These are phyloP conservation scores for Plecturocebus donacophilus DNA, from an alignment of 2,113 vertebrate species.

Conservation along the genomic window DNA sequence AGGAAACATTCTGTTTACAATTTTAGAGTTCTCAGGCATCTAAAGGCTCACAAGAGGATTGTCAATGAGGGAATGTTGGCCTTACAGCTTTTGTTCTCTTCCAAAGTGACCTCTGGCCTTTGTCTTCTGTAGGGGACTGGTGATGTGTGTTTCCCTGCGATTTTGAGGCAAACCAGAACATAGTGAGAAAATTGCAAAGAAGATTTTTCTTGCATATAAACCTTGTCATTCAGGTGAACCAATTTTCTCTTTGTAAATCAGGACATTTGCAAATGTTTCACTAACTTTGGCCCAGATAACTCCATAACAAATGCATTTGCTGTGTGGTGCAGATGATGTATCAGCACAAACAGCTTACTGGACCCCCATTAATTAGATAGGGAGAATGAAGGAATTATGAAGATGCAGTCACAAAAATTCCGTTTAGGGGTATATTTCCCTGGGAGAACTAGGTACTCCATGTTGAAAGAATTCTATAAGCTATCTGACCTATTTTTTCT, in stretches of 20 bases:
- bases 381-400: background rate
- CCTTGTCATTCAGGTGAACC: slow-evolving; percentile 72
- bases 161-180: background rate
- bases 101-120: slow-evolving; percentile 36
- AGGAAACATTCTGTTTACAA: background rate
- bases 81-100: background rate
- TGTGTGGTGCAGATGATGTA: background rate
- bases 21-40: background rate
- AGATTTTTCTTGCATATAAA: slow-evolving; percentile 48
- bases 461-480: background rate
- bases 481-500: background rate
- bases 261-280: slow-evolving; percentile 55
- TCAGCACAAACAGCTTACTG: slow-evolving; percentile 58
- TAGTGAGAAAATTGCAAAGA: slow-evolving; percentile 22
- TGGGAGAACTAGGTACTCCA: background rate
- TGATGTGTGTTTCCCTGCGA: background rate
- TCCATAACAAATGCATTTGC: slow-evolving; percentile 53
- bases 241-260: slow-evolving; percentile 4
- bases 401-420: slow-evolving; percentile 26
- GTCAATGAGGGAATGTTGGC: background rate
- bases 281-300: slow-evolving; percentile 59
- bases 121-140: background rate
- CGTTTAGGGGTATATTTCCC: background rate
- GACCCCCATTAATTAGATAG: slow-evolving; percentile 57
- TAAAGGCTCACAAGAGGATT: background rate